Conservation (phyloP, 2,888 invertebrate genomes). For the Baccha elongata region DNA sequence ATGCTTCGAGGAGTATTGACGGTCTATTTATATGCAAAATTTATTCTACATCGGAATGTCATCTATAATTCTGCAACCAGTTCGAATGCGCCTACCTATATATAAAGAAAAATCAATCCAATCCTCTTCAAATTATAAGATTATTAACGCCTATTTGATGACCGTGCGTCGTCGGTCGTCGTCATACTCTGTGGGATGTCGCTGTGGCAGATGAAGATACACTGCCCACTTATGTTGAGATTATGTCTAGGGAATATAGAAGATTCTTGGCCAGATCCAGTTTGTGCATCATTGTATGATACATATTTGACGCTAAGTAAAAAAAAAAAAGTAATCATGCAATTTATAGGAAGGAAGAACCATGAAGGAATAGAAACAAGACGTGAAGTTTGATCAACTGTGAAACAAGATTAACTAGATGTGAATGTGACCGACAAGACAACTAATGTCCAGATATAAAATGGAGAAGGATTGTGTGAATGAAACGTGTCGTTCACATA, state of each 20-base stretch:
- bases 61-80: slow-evolving; percentile 45
- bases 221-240: slow-evolving; percentile 38
- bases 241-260: not conserved
- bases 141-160: slow-evolving; percentile 51
- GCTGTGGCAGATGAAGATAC: slow-evolving; percentile 8
- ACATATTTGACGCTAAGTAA: not conserved
- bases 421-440: not conserved
- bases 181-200: slow-evolving; percentile 43
- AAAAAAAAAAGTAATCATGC: too few species aligned
- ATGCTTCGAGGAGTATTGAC: slow-evolving; percentile 10
- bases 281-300: slow-evolving; percentile 12
- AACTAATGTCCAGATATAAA: not conserved
- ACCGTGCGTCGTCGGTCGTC: not conserved
- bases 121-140: slow-evolving; percentile 32
- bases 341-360: not conserved
- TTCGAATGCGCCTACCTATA: slow-evolving; percentile 27
- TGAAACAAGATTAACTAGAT: not conserved
- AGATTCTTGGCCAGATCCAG: slow-evolving; percentile 36
- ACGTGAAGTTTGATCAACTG: not conserved
- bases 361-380: not conserved
- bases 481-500: slow-evolving; percentile 16
- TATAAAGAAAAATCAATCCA: slow-evolving; percentile 2
- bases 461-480: not conserved
- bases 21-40: slow-evolving; percentile 62
- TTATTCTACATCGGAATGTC: slow-evolving; percentile 19